phyloP scores from a whole-genome alignment of 2,797 vertebrate genomes.

The Balearica regulorum region DNA sequence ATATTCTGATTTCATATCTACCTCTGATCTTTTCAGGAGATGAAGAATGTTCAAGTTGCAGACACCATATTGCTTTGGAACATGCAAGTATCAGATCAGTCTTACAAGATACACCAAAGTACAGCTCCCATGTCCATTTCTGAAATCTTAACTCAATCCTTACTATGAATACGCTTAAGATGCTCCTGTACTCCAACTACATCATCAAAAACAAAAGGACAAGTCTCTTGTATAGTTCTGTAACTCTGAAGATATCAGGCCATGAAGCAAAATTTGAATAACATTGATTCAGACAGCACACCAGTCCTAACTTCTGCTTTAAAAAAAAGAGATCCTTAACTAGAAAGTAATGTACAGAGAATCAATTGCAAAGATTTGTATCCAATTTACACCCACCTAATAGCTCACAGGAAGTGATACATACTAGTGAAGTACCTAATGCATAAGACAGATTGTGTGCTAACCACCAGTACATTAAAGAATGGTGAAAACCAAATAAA shows the following conservation, averaged over 20 bases:
- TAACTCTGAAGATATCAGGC: neutral
- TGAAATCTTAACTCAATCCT: neutral
- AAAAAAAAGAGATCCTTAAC: neutral
- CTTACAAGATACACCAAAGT: neutral
- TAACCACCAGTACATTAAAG: neutral
- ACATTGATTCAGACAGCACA: neutral
- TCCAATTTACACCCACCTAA: neutral
- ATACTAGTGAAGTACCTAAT: neutral
- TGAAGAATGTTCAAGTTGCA: neutral
- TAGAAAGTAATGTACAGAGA: neutral
- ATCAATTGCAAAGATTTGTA: neutral
- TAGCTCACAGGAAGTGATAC: neutral
- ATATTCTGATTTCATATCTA: neutral
- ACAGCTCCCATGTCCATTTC: neutral
- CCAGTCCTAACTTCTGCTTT: neutral
- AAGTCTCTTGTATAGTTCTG: neutral
- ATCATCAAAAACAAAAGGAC: neutral
- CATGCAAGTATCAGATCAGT: neutral
- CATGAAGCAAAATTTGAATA: neutral
- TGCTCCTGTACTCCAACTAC: neutral
- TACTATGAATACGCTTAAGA: neutral
- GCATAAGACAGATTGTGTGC: neutral
- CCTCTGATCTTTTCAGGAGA: neutral
- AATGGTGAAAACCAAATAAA: neutral
- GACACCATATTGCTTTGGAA: neutral